These are phyloP conservation scores for Physocephala rufipes DNA, from an alignment of 2,888 invertebrate genomes.

Conservation along the genomic window DNA sequence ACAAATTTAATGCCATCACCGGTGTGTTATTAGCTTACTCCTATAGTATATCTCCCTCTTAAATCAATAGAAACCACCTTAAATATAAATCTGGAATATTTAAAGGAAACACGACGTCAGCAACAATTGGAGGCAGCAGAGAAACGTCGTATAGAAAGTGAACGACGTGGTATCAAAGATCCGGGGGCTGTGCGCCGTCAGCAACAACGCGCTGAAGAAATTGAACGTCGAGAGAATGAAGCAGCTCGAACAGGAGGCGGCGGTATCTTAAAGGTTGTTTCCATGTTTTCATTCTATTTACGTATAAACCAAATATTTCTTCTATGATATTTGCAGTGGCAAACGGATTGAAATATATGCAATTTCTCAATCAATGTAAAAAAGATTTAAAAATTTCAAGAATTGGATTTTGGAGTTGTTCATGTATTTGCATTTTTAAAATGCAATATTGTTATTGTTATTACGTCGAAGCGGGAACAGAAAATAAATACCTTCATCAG, in stretches of 20 bases:
- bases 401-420: background rate
- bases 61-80: background rate
- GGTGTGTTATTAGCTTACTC: slow-evolving; percentile 43
- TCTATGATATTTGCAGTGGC: slow-evolving; percentile 55
- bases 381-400: background rate
- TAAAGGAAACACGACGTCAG: slow-evolving; percentile 72
- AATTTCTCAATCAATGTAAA: background rate
- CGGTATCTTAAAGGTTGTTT: slow-evolving; percentile 39
- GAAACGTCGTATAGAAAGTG: slow-evolving; percentile 70
- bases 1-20: slow-evolving; percentile 60
- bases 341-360: slow-evolving; percentile 50
- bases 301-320: slow-evolving; percentile 2
- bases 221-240: slow-evolving; percentile 70
- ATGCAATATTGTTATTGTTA: background rate
- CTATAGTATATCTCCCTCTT: background rate
- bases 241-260: slow-evolving; percentile 55
- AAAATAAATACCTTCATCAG: background rate
- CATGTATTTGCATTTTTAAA: background rate
- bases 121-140: slow-evolving; percentile 77
- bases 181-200: slow-evolving; percentile 70
- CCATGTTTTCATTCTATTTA: background rate
- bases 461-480: background rate
- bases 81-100: background rate
- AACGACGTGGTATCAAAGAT: slow-evolving; percentile 73
- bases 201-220: slow-evolving; percentile 70